Percentiles rank a stretch among this genome's conserved stretches.
Conservation (phyloP, 2,888 invertebrate species). For the Ectropis crepuscularia region DNA sequence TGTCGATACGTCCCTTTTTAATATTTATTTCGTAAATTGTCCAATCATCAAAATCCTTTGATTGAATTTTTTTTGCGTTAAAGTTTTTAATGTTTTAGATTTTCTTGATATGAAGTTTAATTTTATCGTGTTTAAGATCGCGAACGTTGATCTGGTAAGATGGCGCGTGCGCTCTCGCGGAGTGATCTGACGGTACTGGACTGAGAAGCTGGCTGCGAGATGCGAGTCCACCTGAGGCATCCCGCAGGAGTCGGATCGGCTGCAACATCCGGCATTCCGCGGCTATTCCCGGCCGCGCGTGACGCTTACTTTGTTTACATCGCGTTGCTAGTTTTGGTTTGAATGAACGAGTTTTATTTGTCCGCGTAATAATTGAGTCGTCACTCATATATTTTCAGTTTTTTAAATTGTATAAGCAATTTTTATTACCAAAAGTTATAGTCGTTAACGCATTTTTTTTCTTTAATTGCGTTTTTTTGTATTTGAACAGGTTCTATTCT, state of each 20-base stretch:
- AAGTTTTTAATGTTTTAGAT: conserved; percentile 8
- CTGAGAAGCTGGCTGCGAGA: conserved; percentile 35
- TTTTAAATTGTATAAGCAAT: too few relatives aligned
- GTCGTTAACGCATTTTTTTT: not conserved
- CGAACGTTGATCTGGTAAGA: conserved; percentile 33
- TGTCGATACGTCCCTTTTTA: conserved; percentile 5
- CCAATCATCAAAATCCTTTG: conserved; percentile 7
- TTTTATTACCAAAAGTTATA: too few relatives aligned
- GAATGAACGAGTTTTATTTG: conserved; percentile 46
- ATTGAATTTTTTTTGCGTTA: not conserved
- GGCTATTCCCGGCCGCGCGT: conserved; percentile 69
- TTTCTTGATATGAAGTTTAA: conserved; percentile 20
- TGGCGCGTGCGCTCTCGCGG: conserved; percentile 51
- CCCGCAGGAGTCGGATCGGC: conserved; percentile 49
- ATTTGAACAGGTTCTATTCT: too few relatives aligned
- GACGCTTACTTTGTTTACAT: conserved; percentile 78
- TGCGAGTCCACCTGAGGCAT: conserved; percentile 52
- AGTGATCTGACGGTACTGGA: conserved; percentile 49
- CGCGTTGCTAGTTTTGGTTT: conserved; percentile 57
- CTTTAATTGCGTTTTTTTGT: too few relatives aligned
- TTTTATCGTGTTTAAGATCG: conserved; percentile 64
- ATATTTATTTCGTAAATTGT: not conserved
- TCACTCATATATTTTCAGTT: not conserved
- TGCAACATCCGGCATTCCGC: conserved; percentile 82
- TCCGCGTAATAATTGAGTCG: conserved; percentile 5